Evolutionary conservation across 2,113 vertebrate species (phyloP).

Genomic region (Ptilorrhoa leucosticta): DNA sequence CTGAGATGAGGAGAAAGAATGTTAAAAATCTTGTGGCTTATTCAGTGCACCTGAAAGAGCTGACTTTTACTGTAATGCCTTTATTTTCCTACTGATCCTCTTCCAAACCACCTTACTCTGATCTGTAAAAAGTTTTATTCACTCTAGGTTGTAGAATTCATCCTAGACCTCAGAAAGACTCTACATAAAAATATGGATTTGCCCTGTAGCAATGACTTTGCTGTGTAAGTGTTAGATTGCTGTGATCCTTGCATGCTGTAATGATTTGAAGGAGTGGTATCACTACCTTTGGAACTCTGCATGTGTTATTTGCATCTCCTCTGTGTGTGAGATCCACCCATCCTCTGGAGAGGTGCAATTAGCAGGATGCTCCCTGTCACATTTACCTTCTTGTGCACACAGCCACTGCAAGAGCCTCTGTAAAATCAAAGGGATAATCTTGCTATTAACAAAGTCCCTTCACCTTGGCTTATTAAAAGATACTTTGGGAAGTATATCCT

Average conservation of each 20-base stretch:
- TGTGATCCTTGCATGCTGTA: neutral
- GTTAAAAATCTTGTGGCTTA: neutral
- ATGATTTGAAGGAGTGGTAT: neutral
- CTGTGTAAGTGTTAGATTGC: constrained; percentile 2
- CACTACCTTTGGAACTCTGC: neutral
- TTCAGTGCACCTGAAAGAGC: neutral
- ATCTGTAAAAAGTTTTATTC: constrained; percentile 22
- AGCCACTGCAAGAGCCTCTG: neutral
- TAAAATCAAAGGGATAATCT: neutral
- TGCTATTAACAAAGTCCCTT: neutral
- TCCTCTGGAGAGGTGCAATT: neutral
- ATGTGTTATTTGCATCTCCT: neutral
- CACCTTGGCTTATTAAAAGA: neutral
- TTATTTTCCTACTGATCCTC: neutral
- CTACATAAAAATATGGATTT: constrained; percentile 3
- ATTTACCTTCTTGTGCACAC: neutral
- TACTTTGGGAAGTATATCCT: neutral
- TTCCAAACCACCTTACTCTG: neutral
- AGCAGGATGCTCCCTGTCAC: neutral
- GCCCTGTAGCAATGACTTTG: neutral
- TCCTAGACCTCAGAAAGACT: constrained; percentile 29
- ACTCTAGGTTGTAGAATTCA: neutral
- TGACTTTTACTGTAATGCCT: neutral
- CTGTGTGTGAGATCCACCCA: neutral
- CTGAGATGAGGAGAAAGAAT: neutral